A percentile compares a stretch with the other conserved stretches of the same genome.
Conservation (phyloP, 2,113 vertebrate species). For the Ondatra zibethicus region DNA sequence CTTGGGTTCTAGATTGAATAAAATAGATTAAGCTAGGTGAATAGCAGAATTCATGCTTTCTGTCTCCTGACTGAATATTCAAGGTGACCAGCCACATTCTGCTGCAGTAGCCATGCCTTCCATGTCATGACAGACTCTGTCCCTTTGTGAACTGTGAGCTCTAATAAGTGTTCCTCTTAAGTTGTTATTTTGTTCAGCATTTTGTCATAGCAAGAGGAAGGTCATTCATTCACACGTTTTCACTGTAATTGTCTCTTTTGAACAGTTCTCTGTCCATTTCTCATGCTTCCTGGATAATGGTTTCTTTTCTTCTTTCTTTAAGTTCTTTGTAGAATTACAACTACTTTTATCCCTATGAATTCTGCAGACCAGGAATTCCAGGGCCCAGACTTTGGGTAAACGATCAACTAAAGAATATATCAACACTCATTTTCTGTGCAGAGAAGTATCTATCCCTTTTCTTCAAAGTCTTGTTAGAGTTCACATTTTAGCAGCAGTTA, state of each 20-base stretch:
- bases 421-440: not conserved
- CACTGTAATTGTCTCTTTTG: not conserved
- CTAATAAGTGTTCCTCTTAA: not conserved
- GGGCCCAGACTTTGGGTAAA: not conserved
- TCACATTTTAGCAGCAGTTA: not conserved
- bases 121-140: not conserved
- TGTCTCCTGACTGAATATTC: not conserved
- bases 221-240: not conserved
- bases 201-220: not conserved
- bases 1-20: not conserved
- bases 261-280: not conserved
- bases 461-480: not conserved
- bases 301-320: not conserved
- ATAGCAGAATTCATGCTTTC: too few relatives aligned
- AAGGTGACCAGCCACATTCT: not conserved
- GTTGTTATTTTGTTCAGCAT: not conserved
- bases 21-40: not conserved
- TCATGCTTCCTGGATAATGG: not conserved
- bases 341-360: not conserved
- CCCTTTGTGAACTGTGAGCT: not conserved
- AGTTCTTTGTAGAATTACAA: not conserved
- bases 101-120: not conserved
- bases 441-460: not conserved
- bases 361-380: not conserved
- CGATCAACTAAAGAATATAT: not conserved